These are phyloP conservation scores for Sciurus carolinensis DNA, from an alignment of 2,797 vertebrate genomes.

Conservation along the genomic window DNA sequence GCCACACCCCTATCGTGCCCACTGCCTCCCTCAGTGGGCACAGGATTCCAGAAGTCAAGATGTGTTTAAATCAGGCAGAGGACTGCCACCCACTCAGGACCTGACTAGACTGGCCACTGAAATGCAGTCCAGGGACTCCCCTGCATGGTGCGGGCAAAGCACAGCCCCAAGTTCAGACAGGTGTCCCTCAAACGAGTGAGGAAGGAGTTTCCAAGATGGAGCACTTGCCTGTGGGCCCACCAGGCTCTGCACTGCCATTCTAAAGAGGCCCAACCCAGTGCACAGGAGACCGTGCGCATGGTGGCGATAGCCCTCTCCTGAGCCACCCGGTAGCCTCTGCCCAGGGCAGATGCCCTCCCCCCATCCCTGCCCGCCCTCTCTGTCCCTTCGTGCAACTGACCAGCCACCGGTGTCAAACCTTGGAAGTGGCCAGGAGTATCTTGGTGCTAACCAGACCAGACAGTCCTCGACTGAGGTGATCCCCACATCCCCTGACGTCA, in stretches of 20 bases:
- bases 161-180: accelerated
- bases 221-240: accelerated
- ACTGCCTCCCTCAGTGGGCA: background rate
- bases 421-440: no score
- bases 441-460: background rate
- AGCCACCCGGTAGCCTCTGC: accelerated
- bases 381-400: no score
- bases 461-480: background rate
- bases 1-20: accelerated
- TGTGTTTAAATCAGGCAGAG: background rate
- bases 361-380: accelerated
- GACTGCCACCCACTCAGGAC: background rate
- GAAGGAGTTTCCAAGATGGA: background rate
- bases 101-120: background rate
- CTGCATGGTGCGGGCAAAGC: accelerated
- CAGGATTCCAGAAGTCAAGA: background rate
- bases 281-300: accelerated
- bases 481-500: accelerated
- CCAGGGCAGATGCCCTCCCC: accelerated
- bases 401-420: background rate
- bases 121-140: background rate
- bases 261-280: accelerated
- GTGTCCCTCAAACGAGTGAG: background rate
- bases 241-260: accelerated
- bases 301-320: background rate